These are phyloP conservation scores for Pampusana beccarii DNA, from an alignment of 2,113 vertebrate species.

Conservation along the genomic window DNA sequence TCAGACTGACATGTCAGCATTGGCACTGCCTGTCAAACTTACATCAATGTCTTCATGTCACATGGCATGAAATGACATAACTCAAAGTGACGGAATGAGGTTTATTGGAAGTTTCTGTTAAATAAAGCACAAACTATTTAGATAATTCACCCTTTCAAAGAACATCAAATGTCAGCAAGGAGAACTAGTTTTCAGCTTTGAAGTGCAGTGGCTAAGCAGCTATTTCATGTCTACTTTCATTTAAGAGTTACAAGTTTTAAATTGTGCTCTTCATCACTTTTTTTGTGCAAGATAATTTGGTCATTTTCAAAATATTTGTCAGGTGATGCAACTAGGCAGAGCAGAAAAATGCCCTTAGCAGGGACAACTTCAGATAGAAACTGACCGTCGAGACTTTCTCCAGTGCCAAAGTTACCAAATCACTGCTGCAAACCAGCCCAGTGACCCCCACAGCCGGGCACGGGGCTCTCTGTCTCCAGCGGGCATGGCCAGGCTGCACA, in stretches of 20 bases:
- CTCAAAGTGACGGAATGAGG: constrained; percentile 25
- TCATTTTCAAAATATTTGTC: background rate
- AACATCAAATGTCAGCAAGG: background rate
- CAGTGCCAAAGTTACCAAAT: background rate
- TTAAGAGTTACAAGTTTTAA: background rate
- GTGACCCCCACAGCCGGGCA: background rate
- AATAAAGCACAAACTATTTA: constrained; percentile 16
- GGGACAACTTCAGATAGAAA: background rate
- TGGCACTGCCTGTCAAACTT: constrained; percentile 32
- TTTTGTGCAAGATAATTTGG: background rate
- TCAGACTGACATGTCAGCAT: background rate
- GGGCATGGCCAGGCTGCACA: rapidly evolving
- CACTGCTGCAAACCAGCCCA: background rate
- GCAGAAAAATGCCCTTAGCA: background rate
- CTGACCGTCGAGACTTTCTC: rapidly evolving
- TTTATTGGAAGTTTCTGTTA: constrained; percentile 27
- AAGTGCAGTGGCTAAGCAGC: background rate
- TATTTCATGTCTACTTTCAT: background rate
- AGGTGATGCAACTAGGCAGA: background rate
- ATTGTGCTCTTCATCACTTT: background rate
- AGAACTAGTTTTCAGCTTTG: background rate
- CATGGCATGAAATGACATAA: constrained; percentile 1
- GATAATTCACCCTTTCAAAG: constrained; percentile 3
- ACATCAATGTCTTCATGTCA: background rate
- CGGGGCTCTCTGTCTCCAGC: background rate